Base-by-base conservation (phyloP, 2,888 invertebrate species). In the Autographa gamma region DNA sequence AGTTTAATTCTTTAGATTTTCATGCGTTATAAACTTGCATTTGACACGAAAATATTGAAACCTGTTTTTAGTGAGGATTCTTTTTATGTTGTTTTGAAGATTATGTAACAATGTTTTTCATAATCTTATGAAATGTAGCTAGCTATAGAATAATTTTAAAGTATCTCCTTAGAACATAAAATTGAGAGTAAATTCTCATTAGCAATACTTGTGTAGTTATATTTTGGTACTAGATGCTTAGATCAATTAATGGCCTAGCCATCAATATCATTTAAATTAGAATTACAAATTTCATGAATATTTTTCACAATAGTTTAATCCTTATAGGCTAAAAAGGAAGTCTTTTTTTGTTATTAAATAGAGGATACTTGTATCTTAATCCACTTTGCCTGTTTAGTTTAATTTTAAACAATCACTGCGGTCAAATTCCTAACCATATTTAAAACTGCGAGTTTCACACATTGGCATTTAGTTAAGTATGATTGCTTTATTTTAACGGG, bases 1-100 rank as follows among this genome's bases (percentile, higher is more conserved):
- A 18, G 71, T 60, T 66, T 58, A 31, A 48, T 70, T 14, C 68
- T 71, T 69, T 60, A 43, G 48, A 65, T 43, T 68, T 66, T 60
- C 19, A 52, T 60, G 32, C 31, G 19, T 18, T 54, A 60, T 61
- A 69, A 54, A 54, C 54, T 54, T 54, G 54, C 18, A 54, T 56
- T 25, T 56, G 54, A 25, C 19, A 25, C 25, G 54, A 19, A 13
- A 13, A 56, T 56, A 56, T 56, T 13, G 11, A 48, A 25, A 56
- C 54, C 25, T 56, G 19, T 56, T 56, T 56, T 56, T 25, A 5
- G 3, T 11, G 54, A 6, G 13, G 25, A 1, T 25, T 2, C 54
- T 56, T 19, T 19, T 19, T 56, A 13, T 56, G 5, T 25, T 25
- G 54, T 56, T 56, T 54, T 56, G 25, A 8, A 19, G 6, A 56